A percentile compares a stretch with the other conserved stretches of the same genome.
phyloP scores from a whole-genome alignment of 2,797 vertebrate species.

The Eurystomus glaucurus region DNA sequence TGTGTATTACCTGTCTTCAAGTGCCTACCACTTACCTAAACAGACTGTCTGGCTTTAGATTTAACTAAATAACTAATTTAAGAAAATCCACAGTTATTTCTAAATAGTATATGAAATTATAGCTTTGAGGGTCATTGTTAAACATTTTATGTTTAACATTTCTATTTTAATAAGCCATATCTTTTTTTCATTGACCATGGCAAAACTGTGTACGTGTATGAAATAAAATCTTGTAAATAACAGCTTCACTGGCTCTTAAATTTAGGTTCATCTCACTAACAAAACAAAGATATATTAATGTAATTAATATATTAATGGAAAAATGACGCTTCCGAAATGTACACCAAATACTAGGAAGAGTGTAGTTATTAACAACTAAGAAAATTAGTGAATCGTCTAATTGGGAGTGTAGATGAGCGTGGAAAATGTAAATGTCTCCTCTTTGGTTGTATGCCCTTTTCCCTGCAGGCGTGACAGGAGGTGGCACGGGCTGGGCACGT shows the following conservation, averaged over 20 bases:
- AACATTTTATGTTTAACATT: not conserved
- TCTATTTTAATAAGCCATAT: not conserved
- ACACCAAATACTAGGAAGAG: not conserved
- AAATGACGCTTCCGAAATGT: not conserved
- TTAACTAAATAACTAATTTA: not conserved
- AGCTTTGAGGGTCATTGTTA: not conserved
- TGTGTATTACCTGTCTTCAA: not conserved
- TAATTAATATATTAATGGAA: not conserved
- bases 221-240: not conserved
- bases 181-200: not conserved
- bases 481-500: rapidly evolving
- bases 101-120: not conserved
- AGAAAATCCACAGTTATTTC: not conserved
- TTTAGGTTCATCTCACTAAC: not conserved
- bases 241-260: not conserved
- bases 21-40: not conserved
- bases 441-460: too few species aligned
- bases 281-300: not conserved
- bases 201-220: rapidly evolving
- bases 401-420: rapidly evolving
- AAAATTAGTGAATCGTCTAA: not conserved
- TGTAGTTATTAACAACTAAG: not conserved
- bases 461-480: too few species aligned
- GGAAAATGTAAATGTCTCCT: not conserved
- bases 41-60: not conserved